These are phyloP conservation scores for Globia sparganii DNA, from an alignment of 2,888 invertebrate genomes.

Conservation along the genomic window DNA sequence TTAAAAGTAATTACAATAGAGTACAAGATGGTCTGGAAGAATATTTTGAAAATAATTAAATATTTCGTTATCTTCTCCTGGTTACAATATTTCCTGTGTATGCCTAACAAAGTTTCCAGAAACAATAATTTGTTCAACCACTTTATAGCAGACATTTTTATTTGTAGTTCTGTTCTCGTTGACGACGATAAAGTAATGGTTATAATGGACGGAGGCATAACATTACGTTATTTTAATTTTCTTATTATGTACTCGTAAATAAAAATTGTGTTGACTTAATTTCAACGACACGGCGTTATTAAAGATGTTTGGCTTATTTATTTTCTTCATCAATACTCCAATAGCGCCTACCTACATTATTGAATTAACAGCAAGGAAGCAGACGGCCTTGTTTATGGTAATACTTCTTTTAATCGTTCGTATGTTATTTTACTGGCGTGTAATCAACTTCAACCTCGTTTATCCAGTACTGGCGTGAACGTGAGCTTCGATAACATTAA, in stretches of 20 bases:
- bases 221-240: neutral
- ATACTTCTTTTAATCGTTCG: neutral
- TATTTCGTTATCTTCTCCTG: neutral
- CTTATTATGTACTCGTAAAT: neutral
- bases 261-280: neutral
- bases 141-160: conserved; percentile 18
- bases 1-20: neutral
- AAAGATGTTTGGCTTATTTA: neutral
- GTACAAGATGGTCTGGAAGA: neutral
- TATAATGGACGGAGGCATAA: neutral
- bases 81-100: conserved; percentile 20
- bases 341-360: too few relatives aligned
- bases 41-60: conserved; percentile 11
- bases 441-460: neutral
- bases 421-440: neutral
- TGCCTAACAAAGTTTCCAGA: conserved; percentile 17
- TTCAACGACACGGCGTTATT: neutral
- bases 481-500: neutral
- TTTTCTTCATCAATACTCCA: neutral
- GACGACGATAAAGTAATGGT: conserved; percentile 3
- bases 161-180: neutral
- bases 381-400: too few relatives aligned
- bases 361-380: neutral
- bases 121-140: conserved; percentile 14
- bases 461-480: neutral